Percentiles rank a stretch among this genome's conserved stretches.
phyloP scores from a whole-genome alignment of 2,113 vertebrate genomes.

The Orcinus orca region DNA sequence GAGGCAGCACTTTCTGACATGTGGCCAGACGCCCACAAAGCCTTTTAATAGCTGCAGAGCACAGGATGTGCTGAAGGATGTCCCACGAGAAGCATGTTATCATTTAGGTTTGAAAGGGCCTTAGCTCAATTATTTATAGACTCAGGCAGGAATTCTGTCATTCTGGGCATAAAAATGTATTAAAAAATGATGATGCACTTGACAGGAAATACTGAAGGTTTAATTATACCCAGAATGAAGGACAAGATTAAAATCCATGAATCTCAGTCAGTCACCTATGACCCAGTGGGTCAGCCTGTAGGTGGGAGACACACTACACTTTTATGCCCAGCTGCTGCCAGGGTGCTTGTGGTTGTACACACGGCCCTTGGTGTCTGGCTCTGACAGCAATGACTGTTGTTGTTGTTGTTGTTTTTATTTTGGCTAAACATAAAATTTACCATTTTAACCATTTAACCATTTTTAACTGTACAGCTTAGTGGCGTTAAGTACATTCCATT shows the following conservation, averaged over 20 bases:
- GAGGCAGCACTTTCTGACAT: background rate
- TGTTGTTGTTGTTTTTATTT: background rate
- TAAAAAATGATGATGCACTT: background rate
- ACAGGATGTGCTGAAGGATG: background rate
- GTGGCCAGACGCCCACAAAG: slow-evolving; percentile 3
- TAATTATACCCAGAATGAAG: background rate
- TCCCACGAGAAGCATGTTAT: background rate
- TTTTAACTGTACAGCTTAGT: background rate
- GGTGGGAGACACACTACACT: background rate
- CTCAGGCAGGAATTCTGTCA: background rate
- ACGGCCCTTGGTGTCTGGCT: background rate
- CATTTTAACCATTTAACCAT: background rate
- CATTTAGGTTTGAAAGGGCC: background rate
- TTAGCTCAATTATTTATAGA: background rate
- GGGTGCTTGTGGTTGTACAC: too few species aligned
- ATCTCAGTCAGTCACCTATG: accelerated
- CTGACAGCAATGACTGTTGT: background rate
- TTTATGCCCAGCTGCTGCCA: too few species aligned
- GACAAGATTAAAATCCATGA: background rate
- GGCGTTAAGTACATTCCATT: background rate
- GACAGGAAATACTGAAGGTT: background rate
- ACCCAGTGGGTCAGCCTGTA: background rate
- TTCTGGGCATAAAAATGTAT: background rate
- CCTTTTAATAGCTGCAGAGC: slow-evolving; percentile 1
- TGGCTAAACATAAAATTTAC: background rate